Conservation (phyloP, 2,888 invertebrate genomes). For the Limnephilus lunatus region DNA sequence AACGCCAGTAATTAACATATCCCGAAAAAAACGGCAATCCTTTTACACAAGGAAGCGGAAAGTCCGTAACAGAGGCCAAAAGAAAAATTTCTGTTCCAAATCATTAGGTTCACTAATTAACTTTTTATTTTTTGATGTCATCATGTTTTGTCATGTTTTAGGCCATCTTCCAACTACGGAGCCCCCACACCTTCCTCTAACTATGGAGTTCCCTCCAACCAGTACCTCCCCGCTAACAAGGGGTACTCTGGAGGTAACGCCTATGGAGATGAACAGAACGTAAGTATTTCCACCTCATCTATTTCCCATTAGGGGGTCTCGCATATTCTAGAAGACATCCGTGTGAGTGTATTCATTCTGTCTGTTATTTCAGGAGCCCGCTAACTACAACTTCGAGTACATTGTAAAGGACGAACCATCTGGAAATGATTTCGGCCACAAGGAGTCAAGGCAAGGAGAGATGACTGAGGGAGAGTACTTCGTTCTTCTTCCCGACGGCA, state of each 20-base stretch:
- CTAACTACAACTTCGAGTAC: slow-evolving; percentile 83
- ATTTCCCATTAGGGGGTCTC: not conserved
- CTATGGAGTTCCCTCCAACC: slow-evolving; percentile 68
- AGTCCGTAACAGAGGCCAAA: too few species aligned
- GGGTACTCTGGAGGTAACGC: slow-evolving; percentile 65
- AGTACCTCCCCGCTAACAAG: slow-evolving; percentile 64
- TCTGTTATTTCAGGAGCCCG: slow-evolving; percentile 76
- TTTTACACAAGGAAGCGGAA: too few species aligned
- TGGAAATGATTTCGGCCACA: slow-evolving; percentile 82
- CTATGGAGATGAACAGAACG: slow-evolving; percentile 69
- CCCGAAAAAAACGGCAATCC: too few species aligned
- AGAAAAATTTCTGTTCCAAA: too few species aligned
- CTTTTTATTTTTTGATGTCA: not conserved
- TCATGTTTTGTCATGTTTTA: too few species aligned
- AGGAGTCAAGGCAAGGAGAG: slow-evolving; percentile 81
- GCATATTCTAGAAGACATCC: too few species aligned
- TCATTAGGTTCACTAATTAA: too few species aligned
- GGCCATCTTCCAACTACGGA: slow-evolving; percentile 67
- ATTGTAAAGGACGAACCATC: slow-evolving; percentile 81
- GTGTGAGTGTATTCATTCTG: not conserved
- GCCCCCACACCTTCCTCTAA: slow-evolving; percentile 66
- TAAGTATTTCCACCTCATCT: slow-evolving; percentile 51
- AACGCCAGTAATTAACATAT: too few species aligned
- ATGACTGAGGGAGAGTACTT: slow-evolving; percentile 81
- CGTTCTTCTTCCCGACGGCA: slow-evolving; percentile 82